Percentiles rank a stretch among this genome's conserved stretches.
Conservation (phyloP, 2,113 vertebrate genomes). For the Vidua macroura region DNA sequence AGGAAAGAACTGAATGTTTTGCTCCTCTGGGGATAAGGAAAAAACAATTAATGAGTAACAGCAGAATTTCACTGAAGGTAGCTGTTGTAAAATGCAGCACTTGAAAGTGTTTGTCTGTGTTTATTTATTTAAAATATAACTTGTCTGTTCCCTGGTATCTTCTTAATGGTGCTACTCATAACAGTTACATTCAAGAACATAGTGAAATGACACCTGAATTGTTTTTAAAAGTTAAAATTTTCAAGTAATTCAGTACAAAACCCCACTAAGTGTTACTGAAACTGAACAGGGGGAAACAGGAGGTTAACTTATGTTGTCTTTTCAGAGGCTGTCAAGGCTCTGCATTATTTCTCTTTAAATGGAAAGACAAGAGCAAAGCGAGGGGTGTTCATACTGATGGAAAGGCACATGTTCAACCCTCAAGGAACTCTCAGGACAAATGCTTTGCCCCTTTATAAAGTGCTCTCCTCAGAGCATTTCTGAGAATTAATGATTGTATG, state of each 20-base stretch:
- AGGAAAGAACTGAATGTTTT: not conserved
- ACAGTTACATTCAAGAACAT: not conserved
- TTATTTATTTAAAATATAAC: not conserved
- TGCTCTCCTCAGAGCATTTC: not conserved
- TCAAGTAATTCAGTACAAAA: not conserved
- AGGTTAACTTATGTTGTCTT: not conserved
- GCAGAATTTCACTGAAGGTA: not conserved
- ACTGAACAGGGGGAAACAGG: not conserved
- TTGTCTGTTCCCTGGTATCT: not conserved
- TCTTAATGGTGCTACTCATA: not conserved
- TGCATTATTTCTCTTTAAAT: not conserved
- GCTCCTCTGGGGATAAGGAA: not conserved
- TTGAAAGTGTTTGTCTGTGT: not conserved
- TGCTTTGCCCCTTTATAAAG: not conserved
- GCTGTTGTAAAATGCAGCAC: not conserved
- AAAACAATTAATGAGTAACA: not conserved
- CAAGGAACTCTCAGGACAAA: not conserved
- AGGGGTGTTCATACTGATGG: not conserved
- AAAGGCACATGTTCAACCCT: not conserved
- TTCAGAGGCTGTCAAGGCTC: not conserved
- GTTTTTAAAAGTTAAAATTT: not conserved
- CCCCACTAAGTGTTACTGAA: not conserved
- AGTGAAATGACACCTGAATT: not conserved
- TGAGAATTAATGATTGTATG: not conserved
- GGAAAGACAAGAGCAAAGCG: not conserved